phyloP scores from a whole-genome alignment of 2,797 vertebrate genomes.

The Takifugu rubripes region DNA sequence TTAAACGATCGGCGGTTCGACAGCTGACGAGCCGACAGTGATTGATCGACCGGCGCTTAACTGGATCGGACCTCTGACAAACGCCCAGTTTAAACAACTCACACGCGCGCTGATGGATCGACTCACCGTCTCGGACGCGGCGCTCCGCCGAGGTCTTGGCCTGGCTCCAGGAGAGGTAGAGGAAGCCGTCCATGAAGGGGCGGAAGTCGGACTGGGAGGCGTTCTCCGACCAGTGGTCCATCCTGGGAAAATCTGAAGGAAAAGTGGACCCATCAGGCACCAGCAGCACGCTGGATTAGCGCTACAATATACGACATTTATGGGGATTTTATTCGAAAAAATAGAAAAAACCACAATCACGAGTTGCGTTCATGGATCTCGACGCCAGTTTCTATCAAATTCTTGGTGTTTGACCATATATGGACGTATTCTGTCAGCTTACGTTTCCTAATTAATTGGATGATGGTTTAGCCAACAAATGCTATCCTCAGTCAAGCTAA shows the following conservation, averaged over 20 bases:
- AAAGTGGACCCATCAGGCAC: neutral
- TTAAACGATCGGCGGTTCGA: slow-evolving; percentile 62
- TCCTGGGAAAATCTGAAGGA: slow-evolving; percentile 82
- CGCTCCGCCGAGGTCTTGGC: slow-evolving; percentile 79
- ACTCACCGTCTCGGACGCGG: slow-evolving; percentile 87
- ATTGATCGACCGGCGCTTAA: slow-evolving; percentile 63
- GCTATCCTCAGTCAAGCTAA: too few relatives aligned
- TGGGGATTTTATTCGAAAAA: too few relatives aligned
- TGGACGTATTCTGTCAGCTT: too few relatives aligned
- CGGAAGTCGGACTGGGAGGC: slow-evolving; percentile 69
- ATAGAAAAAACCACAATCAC: too few relatives aligned
- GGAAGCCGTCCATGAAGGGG: slow-evolving; percentile 89
- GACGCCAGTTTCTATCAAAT: too few relatives aligned
- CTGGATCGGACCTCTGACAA: slow-evolving; percentile 55
- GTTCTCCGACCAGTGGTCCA: slow-evolving; percentile 75
- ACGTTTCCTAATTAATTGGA: too few relatives aligned
- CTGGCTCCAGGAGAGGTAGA: slow-evolving; percentile 81
- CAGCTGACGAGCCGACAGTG: slow-evolving; percentile 56
- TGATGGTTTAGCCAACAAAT: too few relatives aligned
- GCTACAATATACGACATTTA: too few relatives aligned
- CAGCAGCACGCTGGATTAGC: too few relatives aligned
- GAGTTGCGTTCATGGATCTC: too few relatives aligned
- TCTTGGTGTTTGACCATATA: too few relatives aligned
- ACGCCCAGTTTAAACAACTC: slow-evolving; percentile 46
- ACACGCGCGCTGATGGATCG: slow-evolving; percentile 50